Evolutionary conservation across 2,113 vertebrate species (phyloP).

Genomic region (Anolis carolinensis): DNA sequence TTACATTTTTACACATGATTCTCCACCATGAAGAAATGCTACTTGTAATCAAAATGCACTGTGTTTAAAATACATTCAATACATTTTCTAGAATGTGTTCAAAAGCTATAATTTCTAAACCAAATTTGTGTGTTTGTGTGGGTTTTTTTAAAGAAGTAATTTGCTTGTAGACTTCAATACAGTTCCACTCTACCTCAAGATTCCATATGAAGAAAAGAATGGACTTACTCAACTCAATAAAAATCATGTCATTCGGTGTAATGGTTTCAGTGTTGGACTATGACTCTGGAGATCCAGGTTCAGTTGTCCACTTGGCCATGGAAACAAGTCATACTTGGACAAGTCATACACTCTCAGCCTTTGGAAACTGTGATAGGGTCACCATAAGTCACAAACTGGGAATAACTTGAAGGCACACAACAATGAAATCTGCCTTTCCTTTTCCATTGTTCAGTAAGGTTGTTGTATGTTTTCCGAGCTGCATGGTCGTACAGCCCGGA

Average conservation of each 20-base stretch:
- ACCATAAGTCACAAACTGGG: too few species aligned
- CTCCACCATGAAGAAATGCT: slow-evolving; percentile 24
- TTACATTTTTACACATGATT: slow-evolving; percentile 41
- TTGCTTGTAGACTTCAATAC: not conserved
- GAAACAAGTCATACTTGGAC: too few species aligned
- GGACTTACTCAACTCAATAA: slow-evolving; percentile 23
- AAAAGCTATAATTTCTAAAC: not conserved
- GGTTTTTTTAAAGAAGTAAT: not conserved
- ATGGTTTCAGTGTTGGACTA: too few species aligned
- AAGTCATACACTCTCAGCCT: too few species aligned
- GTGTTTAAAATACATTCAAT: not conserved
- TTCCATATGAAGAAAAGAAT: slow-evolving; percentile 33
- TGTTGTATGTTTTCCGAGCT: too few species aligned
- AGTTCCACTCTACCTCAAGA: slow-evolving; percentile 37
- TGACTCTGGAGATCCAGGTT: too few species aligned
- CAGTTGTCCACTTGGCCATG: too few species aligned
- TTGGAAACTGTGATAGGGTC: too few species aligned
- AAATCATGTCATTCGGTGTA: slow-evolving; percentile 53
- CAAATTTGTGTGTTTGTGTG: not conserved
- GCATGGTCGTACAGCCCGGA: too few species aligned
- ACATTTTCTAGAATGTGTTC: not conserved
- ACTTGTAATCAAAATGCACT: not conserved
- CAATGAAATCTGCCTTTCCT: slow-evolving; percentile 35
- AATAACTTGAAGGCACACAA: too few species aligned
- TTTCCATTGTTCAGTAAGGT: slow-evolving; percentile 61